Conservation (phyloP, 2,888 invertebrate genomes). For the Resseliella maxima region DNA sequence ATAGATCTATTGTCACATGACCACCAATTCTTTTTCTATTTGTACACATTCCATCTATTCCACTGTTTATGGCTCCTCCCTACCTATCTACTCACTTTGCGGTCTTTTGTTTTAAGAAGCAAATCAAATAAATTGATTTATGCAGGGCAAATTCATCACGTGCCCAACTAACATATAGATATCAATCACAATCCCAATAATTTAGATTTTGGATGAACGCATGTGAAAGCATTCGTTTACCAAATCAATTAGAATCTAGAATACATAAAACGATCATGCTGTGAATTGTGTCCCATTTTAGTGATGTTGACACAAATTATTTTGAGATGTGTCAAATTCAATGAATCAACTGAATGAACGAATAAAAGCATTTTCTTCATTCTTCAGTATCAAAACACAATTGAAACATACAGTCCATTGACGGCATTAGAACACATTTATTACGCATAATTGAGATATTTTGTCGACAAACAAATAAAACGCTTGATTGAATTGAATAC, state of each 20-base stretch:
- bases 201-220: not conserved
- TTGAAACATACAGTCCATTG: not conserved
- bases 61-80: not conserved
- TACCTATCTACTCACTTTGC: not conserved
- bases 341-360: not conserved
- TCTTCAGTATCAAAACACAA: slow-evolving; percentile 15
- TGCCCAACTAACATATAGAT: not conserved
- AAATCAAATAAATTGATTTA: slow-evolving; percentile 10
- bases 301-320: slow-evolving; percentile 46
- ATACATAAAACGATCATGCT: not conserved
- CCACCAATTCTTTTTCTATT: not conserved
- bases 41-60: not conserved
- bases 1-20: not conserved
- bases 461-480: not conserved
- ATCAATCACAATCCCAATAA: not conserved
- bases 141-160: not conserved
- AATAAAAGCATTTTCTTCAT: not conserved
- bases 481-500: no score
- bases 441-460: slow-evolving; percentile 38
- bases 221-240: slow-evolving; percentile 26
- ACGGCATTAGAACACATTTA: not conserved
- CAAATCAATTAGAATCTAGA: not conserved
- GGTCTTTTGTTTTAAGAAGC: not conserved
- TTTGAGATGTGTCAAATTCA: not conserved
- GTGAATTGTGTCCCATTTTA: not conserved